A percentile compares a stretch with the other conserved stretches of the same genome.
phyloP scores from a whole-genome alignment of 2,797 vertebrate genomes.

The Oceanodroma leucorhoa region DNA sequence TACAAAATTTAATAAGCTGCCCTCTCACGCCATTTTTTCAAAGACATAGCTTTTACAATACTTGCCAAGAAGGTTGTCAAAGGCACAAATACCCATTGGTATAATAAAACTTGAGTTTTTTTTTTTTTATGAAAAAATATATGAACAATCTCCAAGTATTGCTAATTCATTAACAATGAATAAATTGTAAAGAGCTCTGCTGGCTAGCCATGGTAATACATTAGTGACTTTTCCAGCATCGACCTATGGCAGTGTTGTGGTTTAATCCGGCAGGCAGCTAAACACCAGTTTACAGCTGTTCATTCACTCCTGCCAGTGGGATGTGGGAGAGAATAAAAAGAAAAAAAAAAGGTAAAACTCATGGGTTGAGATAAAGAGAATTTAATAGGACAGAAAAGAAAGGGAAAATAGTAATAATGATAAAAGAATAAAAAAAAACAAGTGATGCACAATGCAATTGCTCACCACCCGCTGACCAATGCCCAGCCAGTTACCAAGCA shows the following conservation, averaged over 20 bases:
- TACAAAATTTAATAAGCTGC: slow-evolving; percentile 70
- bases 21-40: background rate
- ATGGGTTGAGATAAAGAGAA: too few species aligned
- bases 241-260: background rate
- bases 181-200: slow-evolving; percentile 23
- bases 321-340: too few species aligned
- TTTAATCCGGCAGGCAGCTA: too few species aligned
- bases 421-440: too few species aligned
- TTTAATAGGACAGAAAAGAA: too few species aligned
- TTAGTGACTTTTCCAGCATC: slow-evolving; percentile 18
- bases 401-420: too few species aligned
- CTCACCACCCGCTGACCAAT: too few species aligned
- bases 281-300: too few species aligned
- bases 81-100: slow-evolving; percentile 19
- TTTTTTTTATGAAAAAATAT: background rate
- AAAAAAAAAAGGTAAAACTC: too few species aligned
- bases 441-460: too few species aligned
- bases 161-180: slow-evolving; percentile 60
- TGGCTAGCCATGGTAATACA: background rate
- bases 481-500: too few species aligned
- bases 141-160: slow-evolving; percentile 15
- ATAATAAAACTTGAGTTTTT: slow-evolving; percentile 23
- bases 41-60: slow-evolving; percentile 36
- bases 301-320: too few species aligned
- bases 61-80: slow-evolving; percentile 47